Base-by-base conservation (phyloP, 2,113 vertebrate genomes). In the Mionectes macconnelli region DNA sequence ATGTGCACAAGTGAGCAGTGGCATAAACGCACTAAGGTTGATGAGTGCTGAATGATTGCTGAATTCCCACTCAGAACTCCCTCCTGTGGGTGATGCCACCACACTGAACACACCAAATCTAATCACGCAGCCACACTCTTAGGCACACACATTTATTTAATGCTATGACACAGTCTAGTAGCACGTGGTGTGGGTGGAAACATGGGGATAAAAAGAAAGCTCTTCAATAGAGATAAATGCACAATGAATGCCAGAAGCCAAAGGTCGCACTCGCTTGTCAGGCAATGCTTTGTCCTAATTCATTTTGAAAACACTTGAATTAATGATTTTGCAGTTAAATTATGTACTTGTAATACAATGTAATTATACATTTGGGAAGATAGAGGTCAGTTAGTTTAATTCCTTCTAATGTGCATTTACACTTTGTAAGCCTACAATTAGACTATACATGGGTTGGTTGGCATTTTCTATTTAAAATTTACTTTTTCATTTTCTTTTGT, bases 291-390 rank as follows among this genome's bases (percentile, higher is more conserved):
- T 68, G 74, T 76, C 91, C 89, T 79, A 94, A 95, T 39, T 81
- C n/a, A 83, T 70, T 93, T 50, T 74, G 68, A 88, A 89, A 96
- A 77, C 72, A 70, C 55, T 50, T 35, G 35, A 95, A 87, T 66
- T 66, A n/a, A 78, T 35, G 59, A 93, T 52, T 92, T 78, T 2
- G 16, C 84, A 87, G 55, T 93, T 91, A 90, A 87, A 68, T 53
- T 4, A 76, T 70, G 63, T 66, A 60, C 69, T 76, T 77, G 44
- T 13, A 91, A 73, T n/a, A 74, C 47, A 83, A 85, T 4, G 1
- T 76, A 91, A 88, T 70, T 70, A 49, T 12, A 89, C 42, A 56
- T 62, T 83, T 89, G 64, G 20, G n/a, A 91, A 91, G 66, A 89
- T 6, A 24, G 63, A 87, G 8, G 16, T 14, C 55, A 66, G 59